These are phyloP conservation scores for Limosa lapponica DNA, from an alignment of 2,797 vertebrate species.

Conservation along the genomic window DNA sequence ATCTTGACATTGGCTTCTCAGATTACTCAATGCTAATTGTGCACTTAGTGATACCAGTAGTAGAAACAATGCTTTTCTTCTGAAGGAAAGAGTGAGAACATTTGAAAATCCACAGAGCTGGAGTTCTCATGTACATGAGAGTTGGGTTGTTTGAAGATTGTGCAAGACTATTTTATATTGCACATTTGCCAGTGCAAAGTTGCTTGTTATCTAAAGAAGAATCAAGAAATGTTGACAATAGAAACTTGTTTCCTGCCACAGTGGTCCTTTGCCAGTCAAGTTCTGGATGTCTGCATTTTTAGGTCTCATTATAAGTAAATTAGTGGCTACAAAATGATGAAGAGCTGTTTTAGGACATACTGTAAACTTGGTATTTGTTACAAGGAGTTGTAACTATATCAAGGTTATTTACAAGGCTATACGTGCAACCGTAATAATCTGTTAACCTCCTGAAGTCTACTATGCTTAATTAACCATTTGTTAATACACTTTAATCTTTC, in stretches of 20 bases:
- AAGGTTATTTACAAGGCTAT: not conserved
- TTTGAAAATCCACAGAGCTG: not conserved
- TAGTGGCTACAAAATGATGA: not conserved
- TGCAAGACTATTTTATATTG: not conserved
- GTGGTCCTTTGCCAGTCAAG: not conserved
- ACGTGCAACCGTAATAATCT: not conserved
- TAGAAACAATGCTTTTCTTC: not conserved
- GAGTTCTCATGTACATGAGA: not conserved
- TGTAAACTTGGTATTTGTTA: not conserved
- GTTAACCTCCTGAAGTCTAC: not conserved
- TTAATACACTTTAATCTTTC: not conserved
- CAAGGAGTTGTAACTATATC: not conserved
- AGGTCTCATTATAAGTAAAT: not conserved
- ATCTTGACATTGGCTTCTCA: not conserved
- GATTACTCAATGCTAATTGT: not conserved
- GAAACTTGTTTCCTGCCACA: not conserved
- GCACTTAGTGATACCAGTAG: not conserved
- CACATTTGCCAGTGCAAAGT: not conserved
- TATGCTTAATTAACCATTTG: not conserved
- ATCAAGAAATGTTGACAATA: not conserved
- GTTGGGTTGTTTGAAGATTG: not conserved
- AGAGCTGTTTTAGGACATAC: not conserved
- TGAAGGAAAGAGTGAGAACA: not conserved
- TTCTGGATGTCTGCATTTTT: not conserved
- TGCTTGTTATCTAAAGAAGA: not conserved